These are phyloP conservation scores for Agrochola lychnidis DNA, from an alignment of 2,888 invertebrate genomes.

Conservation along the genomic window DNA sequence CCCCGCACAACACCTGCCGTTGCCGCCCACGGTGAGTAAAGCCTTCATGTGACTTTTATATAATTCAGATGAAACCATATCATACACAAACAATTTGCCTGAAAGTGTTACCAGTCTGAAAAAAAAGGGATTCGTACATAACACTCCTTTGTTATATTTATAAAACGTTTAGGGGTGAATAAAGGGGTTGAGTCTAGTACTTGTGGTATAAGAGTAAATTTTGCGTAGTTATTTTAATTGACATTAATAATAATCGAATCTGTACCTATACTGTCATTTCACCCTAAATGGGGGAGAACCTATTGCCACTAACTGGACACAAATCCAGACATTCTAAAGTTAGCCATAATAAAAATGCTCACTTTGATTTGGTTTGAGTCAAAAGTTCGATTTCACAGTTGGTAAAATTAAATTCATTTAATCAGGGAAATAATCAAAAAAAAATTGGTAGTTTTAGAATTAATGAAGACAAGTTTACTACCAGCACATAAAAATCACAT, in stretches of 20 bases:
- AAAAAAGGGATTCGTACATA: neutral
- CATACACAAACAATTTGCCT: neutral
- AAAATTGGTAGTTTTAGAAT: neutral
- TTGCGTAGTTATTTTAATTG: constrained; percentile 1
- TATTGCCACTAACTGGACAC: neutral
- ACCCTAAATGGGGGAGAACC: neutral
- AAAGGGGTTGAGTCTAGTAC: neutral
- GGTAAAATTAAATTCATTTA: neutral
- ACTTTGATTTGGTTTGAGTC: neutral
- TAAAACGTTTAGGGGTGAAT: neutral
- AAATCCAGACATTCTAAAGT: neutral
- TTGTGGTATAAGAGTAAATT: neutral
- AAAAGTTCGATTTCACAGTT: neutral
- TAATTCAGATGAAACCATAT: constrained; percentile 22
- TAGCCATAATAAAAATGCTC: neutral
- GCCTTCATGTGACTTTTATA: constrained; percentile 14
- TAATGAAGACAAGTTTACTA: neutral
- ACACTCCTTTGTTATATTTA: constrained; percentile 24
- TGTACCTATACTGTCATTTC: neutral
- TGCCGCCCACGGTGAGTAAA: constrained; percentile 83
- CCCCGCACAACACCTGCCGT: constrained; percentile 81
- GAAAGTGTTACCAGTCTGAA: constrained; percentile 5
- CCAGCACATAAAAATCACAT: neutral
- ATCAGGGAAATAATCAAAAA: neutral
- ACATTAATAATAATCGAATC: neutral